phyloP scores from a whole-genome alignment of 2,888 invertebrate species.

The Pachydiplax longipennis region DNA sequence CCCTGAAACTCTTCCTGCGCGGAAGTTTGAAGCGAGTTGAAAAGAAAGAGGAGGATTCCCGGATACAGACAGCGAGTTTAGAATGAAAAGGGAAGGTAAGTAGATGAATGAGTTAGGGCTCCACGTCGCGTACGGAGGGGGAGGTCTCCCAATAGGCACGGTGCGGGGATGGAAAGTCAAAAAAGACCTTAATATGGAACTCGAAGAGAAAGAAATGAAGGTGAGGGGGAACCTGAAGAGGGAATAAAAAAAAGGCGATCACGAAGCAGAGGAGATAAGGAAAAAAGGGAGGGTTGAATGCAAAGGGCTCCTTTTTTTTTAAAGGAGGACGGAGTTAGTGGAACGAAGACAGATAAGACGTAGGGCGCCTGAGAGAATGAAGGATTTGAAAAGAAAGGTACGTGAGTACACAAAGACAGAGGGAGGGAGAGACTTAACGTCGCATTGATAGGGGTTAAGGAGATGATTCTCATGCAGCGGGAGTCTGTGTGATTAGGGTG shows the following conservation, averaged over 20 bases:
- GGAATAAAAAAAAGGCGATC: not conserved
- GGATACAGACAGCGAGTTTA: not conserved
- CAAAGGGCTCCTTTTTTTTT: not conserved
- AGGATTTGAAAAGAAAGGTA: too few species aligned
- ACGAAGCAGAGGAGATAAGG: not conserved
- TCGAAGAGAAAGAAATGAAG: not conserved
- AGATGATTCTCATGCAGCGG: too few species aligned
- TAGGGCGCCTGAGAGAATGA: too few species aligned
- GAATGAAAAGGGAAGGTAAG: not conserved
- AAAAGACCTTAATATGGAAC: not conserved
- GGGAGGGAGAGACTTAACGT: too few species aligned
- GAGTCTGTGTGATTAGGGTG: too few species aligned
- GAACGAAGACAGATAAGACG: too few species aligned
- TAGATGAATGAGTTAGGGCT: not conserved
- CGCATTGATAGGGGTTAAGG: too few species aligned
- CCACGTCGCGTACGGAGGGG: not conserved
- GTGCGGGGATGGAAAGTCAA: not conserved
- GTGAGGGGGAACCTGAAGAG: not conserved
- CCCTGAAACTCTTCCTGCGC: not conserved
- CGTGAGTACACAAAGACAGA: too few species aligned
- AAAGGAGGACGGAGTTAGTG: not conserved
- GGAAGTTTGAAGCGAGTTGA: slow-evolving; percentile 13
- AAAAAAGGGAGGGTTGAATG: not conserved
- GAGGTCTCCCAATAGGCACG: not conserved
- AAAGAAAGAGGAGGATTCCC: not conserved